phyloP scores from a whole-genome alignment of 2,113 vertebrate genomes.

The Brachyistius frenatus region DNA sequence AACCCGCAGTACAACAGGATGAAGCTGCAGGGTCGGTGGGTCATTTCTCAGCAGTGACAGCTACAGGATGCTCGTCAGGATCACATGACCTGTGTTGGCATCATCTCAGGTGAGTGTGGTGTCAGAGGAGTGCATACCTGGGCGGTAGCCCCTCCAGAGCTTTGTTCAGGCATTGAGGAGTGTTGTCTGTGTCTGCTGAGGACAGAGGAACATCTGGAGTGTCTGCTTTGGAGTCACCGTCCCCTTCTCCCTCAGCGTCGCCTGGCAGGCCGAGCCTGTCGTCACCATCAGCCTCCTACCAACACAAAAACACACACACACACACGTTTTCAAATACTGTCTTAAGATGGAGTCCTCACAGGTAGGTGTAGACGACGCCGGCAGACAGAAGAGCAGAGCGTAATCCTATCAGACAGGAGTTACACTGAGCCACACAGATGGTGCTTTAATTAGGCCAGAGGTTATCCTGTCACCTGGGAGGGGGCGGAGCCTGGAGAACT shows the following conservation, averaged over 20 bases:
- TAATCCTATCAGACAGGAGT: not conserved
- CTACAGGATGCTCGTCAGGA: no score
- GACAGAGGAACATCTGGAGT: conserved; percentile 85
- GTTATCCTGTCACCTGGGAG: not conserved
- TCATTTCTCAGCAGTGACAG: no score
- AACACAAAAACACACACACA: conserved; percentile 38
- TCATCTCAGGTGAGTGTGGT: not conserved
- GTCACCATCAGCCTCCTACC: conserved; percentile 90
- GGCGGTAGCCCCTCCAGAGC: conserved; percentile 94
- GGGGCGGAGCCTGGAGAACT: not conserved
- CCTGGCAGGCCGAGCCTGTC: conserved; percentile 85
- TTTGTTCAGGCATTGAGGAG: conserved; percentile 94
- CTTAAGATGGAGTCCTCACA: not conserved
- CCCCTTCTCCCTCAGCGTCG: conserved; percentile 86
- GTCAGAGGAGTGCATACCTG: conserved; percentile 83
- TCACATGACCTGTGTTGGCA: no score
- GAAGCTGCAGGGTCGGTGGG: no score
- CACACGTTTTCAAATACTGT: conserved; percentile 33
- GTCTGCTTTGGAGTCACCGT: conserved; percentile 83
- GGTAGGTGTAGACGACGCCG: not conserved
- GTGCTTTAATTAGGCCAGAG: conserved; percentile 29
- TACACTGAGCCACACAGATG: conserved; percentile 6
- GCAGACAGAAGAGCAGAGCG: not conserved
- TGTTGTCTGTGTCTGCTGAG: conserved; percentile 91
- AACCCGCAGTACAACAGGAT: no score